Conservation (phyloP, 1,140 invertebrate species). For the Drosophila dunni region DNA sequence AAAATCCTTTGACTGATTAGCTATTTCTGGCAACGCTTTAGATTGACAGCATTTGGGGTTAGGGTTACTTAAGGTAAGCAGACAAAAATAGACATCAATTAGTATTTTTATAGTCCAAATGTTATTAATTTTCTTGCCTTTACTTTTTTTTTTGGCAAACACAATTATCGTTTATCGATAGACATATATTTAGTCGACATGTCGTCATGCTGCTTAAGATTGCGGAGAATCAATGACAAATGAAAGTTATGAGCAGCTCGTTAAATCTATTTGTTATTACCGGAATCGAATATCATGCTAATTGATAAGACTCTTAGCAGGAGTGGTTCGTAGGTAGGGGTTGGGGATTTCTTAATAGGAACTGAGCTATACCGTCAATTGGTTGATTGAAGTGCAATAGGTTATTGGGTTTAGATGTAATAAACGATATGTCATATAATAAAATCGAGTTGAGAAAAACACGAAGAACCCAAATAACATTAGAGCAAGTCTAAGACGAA, state of each 20-base stretch:
- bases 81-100: not conserved
- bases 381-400: constrained; percentile 49
- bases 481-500: not conserved
- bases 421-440: constrained; percentile 58
- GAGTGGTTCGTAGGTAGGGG: not conserved
- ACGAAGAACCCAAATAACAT: constrained; percentile 32
- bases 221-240: constrained; percentile 39
- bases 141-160: not conserved
- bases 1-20: no score
- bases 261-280: constrained; percentile 42
- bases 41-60: no score
- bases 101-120: constrained; percentile 5
- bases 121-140: not conserved
- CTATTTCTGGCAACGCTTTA: not conserved
- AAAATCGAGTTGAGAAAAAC: constrained; percentile 39
- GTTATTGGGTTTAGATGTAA: constrained; percentile 41
- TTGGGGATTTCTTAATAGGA: not conserved
- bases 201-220: constrained; percentile 26
- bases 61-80: no score
- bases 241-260: constrained; percentile 40
- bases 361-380: constrained; percentile 32
- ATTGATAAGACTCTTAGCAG: constrained; percentile 23
- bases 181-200: not conserved
- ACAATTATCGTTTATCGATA: constrained; percentile 14
- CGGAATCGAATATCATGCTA: constrained; percentile 20